Conservation (phyloP, 53 echinoderm and acorn worm genomes). For the Crossaster papposus region DNA sequence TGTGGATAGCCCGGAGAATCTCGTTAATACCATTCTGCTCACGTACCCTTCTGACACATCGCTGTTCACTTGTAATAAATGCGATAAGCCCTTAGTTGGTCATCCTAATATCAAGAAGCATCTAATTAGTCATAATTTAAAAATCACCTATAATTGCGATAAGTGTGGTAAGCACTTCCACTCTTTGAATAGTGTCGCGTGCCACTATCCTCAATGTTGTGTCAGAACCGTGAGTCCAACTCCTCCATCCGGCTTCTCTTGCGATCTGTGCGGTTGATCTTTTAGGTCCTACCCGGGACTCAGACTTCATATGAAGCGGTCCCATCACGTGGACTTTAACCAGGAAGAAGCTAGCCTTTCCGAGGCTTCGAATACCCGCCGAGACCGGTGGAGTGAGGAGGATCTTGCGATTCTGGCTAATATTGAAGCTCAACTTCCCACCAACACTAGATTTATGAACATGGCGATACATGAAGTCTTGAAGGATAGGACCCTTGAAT, state of each 20-base stretch:
- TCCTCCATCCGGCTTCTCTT: slow-evolving; percentile 7
- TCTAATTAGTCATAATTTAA: neutral
- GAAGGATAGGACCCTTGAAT: slow-evolving; percentile 6
- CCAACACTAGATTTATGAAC: neutral
- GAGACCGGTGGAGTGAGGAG: slow-evolving; percentile 30
- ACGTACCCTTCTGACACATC: neutral
- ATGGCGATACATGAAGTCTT: neutral
- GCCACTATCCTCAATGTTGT: neutral
- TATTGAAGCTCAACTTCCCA: slow-evolving; percentile 7
- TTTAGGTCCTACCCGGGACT: slow-evolving; percentile 9
- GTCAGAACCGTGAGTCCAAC: neutral
- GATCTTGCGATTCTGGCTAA: slow-evolving; percentile 17
- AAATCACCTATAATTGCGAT: neutral
- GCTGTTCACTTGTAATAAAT: neutral
- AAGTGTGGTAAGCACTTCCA: neutral
- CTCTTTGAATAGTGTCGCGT: neutral
- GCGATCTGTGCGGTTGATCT: slow-evolving; percentile 14
- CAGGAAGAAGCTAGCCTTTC: neutral
- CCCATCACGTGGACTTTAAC: neutral
- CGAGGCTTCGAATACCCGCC: slow-evolving; percentile 1
- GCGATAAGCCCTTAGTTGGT: neutral
- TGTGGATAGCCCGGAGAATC: neutral
- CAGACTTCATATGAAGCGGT: slow-evolving; percentile 19
- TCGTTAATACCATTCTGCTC: neutral
- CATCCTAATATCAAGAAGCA: neutral